Percentiles rank a stretch among this genome's conserved stretches.
phyloP scores from a whole-genome alignment of 2,113 vertebrate genomes.

The Oreotragus oreotragus region DNA sequence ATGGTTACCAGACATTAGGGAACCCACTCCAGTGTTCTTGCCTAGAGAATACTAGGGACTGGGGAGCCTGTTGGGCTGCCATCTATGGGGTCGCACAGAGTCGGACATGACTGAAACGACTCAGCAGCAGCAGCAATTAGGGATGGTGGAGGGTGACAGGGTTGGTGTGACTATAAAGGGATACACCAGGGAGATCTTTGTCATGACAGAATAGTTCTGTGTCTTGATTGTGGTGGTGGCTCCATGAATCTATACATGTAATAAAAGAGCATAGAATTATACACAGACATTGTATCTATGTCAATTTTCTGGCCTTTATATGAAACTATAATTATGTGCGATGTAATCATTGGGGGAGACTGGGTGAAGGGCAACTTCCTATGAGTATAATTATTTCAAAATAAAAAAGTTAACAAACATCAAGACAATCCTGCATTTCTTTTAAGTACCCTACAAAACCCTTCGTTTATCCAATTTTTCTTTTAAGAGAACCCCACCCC shows the following conservation, averaged over 20 bases:
- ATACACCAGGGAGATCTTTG: not conserved
- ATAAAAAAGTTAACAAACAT: not conserved
- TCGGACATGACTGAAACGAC: no score
- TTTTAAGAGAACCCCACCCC: not conserved
- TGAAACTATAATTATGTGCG: not conserved
- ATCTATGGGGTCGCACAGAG: no score
- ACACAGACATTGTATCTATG: not conserved
- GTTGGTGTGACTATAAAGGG: not conserved
- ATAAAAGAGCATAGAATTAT: not conserved
- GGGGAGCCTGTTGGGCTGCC: no score
- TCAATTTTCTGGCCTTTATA: not conserved
- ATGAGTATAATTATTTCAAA: conserved; percentile 36
- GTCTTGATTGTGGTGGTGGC: not conserved
- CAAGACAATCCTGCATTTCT: not conserved
- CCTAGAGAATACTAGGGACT: no score
- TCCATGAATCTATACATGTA: not conserved
- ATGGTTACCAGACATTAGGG: not conserved
- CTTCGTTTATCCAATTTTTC: conserved; percentile 9
- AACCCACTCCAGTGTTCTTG: no score
- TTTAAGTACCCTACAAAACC: not conserved
- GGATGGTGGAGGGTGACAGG: not conserved
- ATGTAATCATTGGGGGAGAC: not conserved
- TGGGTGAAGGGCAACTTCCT: conserved; percentile 20
- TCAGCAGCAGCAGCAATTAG: not conserved
- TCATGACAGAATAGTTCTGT: not conserved